Evolutionary conservation across 2,797 vertebrate species (phyloP).

Genomic region (Distichodus sexfasciatus): DNA sequence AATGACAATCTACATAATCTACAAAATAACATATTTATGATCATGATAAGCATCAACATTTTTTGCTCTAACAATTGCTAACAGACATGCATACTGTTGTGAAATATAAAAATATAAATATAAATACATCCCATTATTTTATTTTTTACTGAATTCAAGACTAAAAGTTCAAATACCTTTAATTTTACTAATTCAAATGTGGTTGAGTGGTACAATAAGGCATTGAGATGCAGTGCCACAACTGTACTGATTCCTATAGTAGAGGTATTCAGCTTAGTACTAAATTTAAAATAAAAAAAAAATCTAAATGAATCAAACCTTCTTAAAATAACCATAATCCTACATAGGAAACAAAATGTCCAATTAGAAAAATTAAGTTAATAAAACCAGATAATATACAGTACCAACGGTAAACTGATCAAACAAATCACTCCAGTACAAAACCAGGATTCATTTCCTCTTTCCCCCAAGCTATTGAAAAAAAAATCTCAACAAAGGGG

Average conservation of each 20-base stretch:
- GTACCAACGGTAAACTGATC: conserved; percentile 66
- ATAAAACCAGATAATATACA: conserved; percentile 63
- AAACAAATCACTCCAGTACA: conserved; percentile 67
- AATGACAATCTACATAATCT: conserved; percentile 79
- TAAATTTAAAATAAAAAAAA: conserved; percentile 62
- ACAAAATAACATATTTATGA: conserved; percentile 77
- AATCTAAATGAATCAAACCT: conserved; percentile 41
- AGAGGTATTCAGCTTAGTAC: conserved; percentile 77
- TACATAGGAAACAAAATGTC: conserved; percentile 66
- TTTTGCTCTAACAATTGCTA: conserved; percentile 74
- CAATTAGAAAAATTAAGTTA: conserved; percentile 53
- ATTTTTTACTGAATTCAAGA: conserved; percentile 72
- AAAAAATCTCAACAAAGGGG: background rate
- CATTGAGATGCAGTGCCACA: conserved; percentile 80
- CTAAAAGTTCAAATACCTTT: conserved; percentile 78
- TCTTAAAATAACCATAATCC: conserved; percentile 64
- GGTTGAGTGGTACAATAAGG: conserved; percentile 80
- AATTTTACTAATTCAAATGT: conserved; percentile 77
- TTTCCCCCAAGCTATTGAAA: background rate
- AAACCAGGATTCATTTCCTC: conserved; percentile 59
- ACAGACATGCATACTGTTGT: conserved; percentile 82
- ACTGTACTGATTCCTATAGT: conserved; percentile 76
- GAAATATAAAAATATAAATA: conserved; percentile 88
- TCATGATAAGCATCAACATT: conserved; percentile 73
- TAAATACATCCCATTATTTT: conserved; percentile 80